phyloP scores from a whole-genome alignment of 2,888 invertebrate species.

The Erannis defoliaria region DNA sequence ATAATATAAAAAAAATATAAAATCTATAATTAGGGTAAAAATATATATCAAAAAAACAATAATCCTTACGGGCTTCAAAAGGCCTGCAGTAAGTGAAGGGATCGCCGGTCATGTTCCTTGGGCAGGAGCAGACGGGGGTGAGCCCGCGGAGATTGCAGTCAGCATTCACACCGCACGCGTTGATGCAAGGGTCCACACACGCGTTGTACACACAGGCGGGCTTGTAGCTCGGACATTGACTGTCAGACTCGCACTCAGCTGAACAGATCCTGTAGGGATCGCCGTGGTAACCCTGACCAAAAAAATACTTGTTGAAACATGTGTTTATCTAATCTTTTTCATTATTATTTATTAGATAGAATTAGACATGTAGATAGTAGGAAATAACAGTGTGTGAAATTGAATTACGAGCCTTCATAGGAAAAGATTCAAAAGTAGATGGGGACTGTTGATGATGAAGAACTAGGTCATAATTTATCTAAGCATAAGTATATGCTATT shows the following conservation, averaged over 20 bases:
- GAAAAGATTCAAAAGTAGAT: too few species aligned
- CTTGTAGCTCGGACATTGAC: conserved; percentile 92
- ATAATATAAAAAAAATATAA: too few species aligned
- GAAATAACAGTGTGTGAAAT: too few species aligned
- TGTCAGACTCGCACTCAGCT: conserved; percentile 92
- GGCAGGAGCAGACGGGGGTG: conserved; percentile 95
- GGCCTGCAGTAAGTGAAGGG: conserved; percentile 94
- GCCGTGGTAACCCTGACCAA: conserved; percentile 90
- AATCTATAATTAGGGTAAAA: not conserved
- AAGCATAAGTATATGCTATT: too few species aligned
- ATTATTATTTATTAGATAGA: too few species aligned
- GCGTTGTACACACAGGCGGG: conserved; percentile 94
- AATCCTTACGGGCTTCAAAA: conserved; percentile 90
- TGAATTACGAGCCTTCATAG: too few species aligned
- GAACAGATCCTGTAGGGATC: conserved; percentile 92
- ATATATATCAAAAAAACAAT: not conserved
- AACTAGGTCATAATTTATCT: too few species aligned
- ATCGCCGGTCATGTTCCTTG: conserved; percentile 95
- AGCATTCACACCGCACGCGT: conserved; percentile 92
- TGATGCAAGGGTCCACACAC: conserved; percentile 94
- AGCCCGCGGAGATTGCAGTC: conserved; percentile 92
- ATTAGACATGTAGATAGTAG: too few species aligned
- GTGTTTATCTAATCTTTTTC: too few species aligned
- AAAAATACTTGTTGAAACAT: conserved; percentile 13
- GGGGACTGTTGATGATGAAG: too few species aligned